Conservation (phyloP, 2,888 invertebrate genomes). For the Diabrotica balteata region DNA sequence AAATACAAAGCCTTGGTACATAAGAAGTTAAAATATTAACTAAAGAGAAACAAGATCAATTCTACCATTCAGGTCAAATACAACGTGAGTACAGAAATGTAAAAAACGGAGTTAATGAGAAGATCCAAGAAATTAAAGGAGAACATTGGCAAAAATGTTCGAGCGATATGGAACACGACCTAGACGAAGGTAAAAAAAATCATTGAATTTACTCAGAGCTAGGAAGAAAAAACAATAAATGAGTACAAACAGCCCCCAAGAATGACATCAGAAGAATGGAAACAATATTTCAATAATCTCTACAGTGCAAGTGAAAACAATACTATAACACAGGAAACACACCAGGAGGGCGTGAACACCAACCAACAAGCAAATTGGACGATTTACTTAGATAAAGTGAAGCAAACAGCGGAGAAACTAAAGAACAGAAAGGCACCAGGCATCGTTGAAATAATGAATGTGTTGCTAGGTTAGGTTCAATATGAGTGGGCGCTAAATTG, state of each 20-base stretch:
- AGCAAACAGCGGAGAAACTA: background rate
- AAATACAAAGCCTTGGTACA: background rate
- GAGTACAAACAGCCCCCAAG: background rate
- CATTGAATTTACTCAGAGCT: background rate
- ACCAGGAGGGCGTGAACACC: conserved; percentile 6
- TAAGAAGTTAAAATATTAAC: conserved; percentile 3
- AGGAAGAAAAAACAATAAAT: background rate
- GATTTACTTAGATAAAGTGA: background rate
- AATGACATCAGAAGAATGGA: background rate
- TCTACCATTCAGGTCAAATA: background rate
- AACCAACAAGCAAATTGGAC: background rate
- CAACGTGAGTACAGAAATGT: background rate
- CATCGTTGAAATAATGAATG: conserved; percentile 1
- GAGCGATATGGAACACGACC: background rate
- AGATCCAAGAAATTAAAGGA: background rate
- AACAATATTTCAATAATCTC: conserved; percentile 4
- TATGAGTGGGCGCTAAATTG: too few species aligned
- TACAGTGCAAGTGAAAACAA: conserved; percentile 8
- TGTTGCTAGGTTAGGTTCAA: too few species aligned
- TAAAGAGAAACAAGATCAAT: background rate
- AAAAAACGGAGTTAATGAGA: background rate
- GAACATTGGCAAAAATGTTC: background rate
- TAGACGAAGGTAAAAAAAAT: conserved; percentile 1
- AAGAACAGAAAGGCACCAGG: conserved; percentile 15
- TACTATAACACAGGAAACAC: conserved; percentile 10